phyloP scores from a whole-genome alignment of 1,140 invertebrate genomes.

The Meteorus sp. region DNA sequence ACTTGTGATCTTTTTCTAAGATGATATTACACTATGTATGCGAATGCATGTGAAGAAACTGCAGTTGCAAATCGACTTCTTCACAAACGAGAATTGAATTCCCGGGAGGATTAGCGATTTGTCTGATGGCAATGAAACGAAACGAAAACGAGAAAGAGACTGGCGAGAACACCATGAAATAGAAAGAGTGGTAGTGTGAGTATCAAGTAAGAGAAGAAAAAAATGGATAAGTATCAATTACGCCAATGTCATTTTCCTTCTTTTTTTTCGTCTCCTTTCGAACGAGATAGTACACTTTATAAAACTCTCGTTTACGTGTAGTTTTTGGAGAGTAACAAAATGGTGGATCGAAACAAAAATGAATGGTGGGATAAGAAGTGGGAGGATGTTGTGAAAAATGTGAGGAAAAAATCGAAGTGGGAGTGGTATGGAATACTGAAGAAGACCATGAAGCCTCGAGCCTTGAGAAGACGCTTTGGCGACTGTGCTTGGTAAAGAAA shows the following conservation, averaged over 20 bases:
- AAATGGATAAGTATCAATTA: constrained; percentile 17
- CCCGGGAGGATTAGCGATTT: constrained; percentile 28
- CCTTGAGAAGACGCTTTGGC: too few species aligned
- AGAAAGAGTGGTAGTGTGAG: too few species aligned
- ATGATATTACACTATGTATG: not conserved
- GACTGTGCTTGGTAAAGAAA: constrained; percentile 12
- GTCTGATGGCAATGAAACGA: not conserved
- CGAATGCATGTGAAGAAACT: constrained; percentile 14
- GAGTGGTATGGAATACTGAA: constrained; percentile 12
- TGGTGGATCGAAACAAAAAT: too few species aligned
- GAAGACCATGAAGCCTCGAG: not conserved
- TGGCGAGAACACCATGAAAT: too few species aligned
- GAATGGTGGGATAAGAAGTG: too few species aligned
- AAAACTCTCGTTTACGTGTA: constrained; percentile 23
- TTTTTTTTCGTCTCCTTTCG: not conserved
- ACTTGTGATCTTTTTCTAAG: constrained; percentile 12
- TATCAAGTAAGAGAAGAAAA: not conserved
- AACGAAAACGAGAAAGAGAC: too few species aligned
- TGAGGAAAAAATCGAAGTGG: not conserved
- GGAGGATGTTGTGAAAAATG: not conserved
- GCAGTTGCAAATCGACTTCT: constrained; percentile 28
- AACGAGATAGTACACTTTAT: not conserved
- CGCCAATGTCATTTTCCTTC: constrained; percentile 30
- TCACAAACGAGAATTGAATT: constrained; percentile 20
- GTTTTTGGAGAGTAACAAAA: constrained; percentile 5